phyloP scores from a whole-genome alignment of 2,797 vertebrate species.

The Sphenodon punctatus region DNA sequence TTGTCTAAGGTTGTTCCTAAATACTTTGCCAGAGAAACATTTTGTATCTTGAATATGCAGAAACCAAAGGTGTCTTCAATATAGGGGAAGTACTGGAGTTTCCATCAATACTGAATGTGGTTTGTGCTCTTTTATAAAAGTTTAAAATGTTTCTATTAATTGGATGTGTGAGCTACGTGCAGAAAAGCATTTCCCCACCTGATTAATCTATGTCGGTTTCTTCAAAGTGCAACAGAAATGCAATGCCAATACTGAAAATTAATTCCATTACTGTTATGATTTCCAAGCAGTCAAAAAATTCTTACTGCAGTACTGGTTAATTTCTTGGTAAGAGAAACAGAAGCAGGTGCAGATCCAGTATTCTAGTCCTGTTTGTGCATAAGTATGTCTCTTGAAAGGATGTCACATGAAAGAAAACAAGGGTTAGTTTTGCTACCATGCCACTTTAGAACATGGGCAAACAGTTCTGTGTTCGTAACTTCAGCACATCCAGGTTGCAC shows the following conservation, averaged over 20 bases:
- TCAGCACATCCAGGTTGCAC: too few species aligned
- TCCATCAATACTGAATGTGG: background rate
- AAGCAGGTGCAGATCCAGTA: constrained; percentile 14
- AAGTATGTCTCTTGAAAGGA: background rate
- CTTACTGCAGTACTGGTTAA: background rate
- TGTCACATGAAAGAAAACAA: background rate
- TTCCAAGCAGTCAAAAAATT: background rate
- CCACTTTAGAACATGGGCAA: background rate
- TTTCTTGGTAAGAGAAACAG: background rate
- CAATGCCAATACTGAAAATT: background rate
- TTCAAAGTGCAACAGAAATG: background rate
- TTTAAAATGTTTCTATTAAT: background rate
- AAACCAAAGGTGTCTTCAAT: background rate
- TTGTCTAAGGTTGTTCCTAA: background rate
- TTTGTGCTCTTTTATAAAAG: background rate
- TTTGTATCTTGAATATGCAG: background rate
- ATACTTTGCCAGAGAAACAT: background rate
- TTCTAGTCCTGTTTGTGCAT: background rate
- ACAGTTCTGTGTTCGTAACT: background rate
- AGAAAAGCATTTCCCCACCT: background rate
- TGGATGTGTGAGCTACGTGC: background rate
- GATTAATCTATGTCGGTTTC: background rate
- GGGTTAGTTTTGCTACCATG: background rate
- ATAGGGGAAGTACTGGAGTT: background rate
- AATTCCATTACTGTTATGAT: background rate